Base-by-base conservation (phyloP, 1,140 invertebrate genomes). In the Temnothorax nylanderi region DNA sequence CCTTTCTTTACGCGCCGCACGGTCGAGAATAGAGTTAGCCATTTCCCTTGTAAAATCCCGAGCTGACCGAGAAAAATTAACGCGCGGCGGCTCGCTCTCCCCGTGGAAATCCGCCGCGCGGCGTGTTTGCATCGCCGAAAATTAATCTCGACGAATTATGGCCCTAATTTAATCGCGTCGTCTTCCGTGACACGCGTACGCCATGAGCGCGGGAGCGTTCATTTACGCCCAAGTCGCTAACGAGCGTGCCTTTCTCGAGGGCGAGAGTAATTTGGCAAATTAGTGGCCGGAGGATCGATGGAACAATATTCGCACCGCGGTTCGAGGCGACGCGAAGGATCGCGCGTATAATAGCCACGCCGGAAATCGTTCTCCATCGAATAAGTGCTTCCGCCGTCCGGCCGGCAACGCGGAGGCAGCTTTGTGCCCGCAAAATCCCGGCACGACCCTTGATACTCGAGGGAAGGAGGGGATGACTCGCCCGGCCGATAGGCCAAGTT, bases 81-180 rank as follows among this genome's bases (percentile, higher is more conserved):
- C 77, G 44, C 60, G 44, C 60, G n/a, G n/a, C 32, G 37, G 37
- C 60, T 37, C 41, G 76, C 34, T 3, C 44, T 26, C 16, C 13
- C 1, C 41, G 41, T n/a, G 80, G 26, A 82, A 82, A 82, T 60
- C 26, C 41, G 37, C 47, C 41, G 65, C 21, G 69, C 37, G 65
- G 78, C 80, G 67, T 84, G 69, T 84, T 84, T 84, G 80, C 80
- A 82, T 34, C 69, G 41, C 18, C 54, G 80, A 84, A 75, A 84
- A 84, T 84, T 84, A 84, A 84, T 84, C 80, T 49, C 54, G 80
- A 75, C 80, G 80, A 84, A 18, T 84, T 84, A 84, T 84, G 69
- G 26, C 54, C 26, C 41, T 75, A 75, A 84, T 84, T 84, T 75
- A 60, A 62, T 58, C 80, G 69, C 80, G 80, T 84, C 80, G 80